Evolutionary conservation across 1,140 invertebrate species (phyloP), one percentile per base, ranked within the genome.

Genomic region (Colletes gigas): DNA sequence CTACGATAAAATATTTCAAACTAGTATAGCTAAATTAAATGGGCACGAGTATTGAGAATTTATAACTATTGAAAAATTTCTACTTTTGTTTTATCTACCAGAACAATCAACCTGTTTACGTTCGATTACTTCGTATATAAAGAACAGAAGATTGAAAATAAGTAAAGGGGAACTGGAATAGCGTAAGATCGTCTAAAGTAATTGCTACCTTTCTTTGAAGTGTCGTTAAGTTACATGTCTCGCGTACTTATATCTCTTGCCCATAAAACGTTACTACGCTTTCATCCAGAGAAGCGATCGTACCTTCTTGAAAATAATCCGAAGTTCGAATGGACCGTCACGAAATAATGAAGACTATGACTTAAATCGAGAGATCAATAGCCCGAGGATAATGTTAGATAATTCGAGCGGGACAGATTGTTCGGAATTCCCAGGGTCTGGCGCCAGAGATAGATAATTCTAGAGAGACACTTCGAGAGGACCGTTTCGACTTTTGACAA

Each of bases 401-500:
- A 82, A 87, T 87, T 86, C 85, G 77, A 80, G 57, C 55, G 59
- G 79, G 82, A 86, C 84, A 84, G 85, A 86, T 84, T 79, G 84
- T 81, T 63, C 75, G 82, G 78, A 81, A 82, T 78, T 65, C 41
- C 54, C 59, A 39, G 60, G 62, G n/a, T 83, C 50, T 57, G 68
- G 78, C 62, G 57, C 66, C 74, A 72, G 50, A 52, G 63, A 30
- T 65, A 57, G 84, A 84, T 86, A 84, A 84, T 84, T 81, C 73
- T 41, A 60, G 47, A 47, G 84, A 83, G 77, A 84, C 78, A 83
- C 72, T 81, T 86, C 85, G 85, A 86, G 81, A 84, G 85, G 81
- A 77, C 55, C 78, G 77, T 89, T 84, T 84, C 84, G 82, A 85
- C 83, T 89, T 89, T 90, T 90, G 90, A 90, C 88, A 90, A 91